Conservation (phyloP, 2,113 vertebrate genomes). For the Collichthys lucidus region DNA sequence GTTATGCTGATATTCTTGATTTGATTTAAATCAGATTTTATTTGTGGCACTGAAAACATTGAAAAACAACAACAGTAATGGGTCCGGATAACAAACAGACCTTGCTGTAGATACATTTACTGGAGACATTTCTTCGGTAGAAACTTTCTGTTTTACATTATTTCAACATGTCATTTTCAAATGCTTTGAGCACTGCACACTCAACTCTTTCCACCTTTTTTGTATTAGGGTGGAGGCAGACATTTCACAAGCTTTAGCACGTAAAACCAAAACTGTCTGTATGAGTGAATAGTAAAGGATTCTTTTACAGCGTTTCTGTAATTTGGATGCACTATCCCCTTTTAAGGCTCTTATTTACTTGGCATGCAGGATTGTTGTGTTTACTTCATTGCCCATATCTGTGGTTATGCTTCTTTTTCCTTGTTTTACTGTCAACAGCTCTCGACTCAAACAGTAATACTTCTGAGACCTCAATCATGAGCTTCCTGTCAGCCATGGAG, state of each 20-base stretch:
- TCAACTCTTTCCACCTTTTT: background rate
- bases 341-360: background rate
- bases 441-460: constrained; percentile 92
- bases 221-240: background rate
- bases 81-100: background rate
- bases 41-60: background rate
- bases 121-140: background rate
- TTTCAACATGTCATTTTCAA: background rate
- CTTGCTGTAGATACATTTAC: background rate
- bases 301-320: background rate
- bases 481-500: constrained; percentile 95
- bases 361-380: background rate
- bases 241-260: background rate
- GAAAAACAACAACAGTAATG: background rate
- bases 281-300: background rate
- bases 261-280: background rate
- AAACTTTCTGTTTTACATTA: background rate
- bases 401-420: constrained; percentile 23
- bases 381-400: background rate
- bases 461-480: constrained; percentile 96
- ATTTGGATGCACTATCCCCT: background rate
- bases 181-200: background rate
- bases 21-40: background rate
- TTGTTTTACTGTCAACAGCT: constrained; percentile 87
- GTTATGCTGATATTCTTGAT: background rate